These are phyloP conservation scores for Carcharodon carcharias DNA, from an alignment of 2,797 vertebrate genomes.

Conservation along the genomic window DNA sequence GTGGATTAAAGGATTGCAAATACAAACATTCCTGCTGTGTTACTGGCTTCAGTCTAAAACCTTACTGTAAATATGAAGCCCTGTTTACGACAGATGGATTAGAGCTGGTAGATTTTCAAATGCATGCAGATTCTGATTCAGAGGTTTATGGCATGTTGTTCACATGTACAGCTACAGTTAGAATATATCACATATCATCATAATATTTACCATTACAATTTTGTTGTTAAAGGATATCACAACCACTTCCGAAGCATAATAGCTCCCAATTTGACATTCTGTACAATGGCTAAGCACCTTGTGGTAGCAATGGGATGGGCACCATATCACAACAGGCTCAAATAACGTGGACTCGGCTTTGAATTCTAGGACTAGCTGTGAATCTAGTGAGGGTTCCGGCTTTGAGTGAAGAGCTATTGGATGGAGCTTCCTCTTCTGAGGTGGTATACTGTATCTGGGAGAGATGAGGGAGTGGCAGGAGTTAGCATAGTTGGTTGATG, in stretches of 20 bases:
- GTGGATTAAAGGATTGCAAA: conserved; percentile 27
- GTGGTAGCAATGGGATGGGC: background rate
- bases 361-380: background rate
- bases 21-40: conserved; percentile 6
- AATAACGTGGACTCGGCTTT: background rate
- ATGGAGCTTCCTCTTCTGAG: background rate
- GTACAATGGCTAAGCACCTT: background rate
- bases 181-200: background rate
- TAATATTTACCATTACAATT: background rate
- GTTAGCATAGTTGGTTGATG: background rate
- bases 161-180: background rate
- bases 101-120: background rate
- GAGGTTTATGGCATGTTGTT: background rate
- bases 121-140: background rate
- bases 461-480: background rate
- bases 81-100: background rate
- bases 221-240: background rate
- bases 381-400: background rate
- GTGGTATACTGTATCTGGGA: background rate
- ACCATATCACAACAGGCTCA: background rate
- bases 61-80: conserved; percentile 4
- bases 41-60: background rate
- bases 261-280: background rate
- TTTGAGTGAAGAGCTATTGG: background rate
- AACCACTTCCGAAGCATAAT: background rate